A percentile compares a stretch with the other conserved stretches of the same genome.
phyloP scores from a whole-genome alignment of 30 jellyfish, hydroid and myxozoan species.

The Hydractinia symbiolongicarpus region DNA sequence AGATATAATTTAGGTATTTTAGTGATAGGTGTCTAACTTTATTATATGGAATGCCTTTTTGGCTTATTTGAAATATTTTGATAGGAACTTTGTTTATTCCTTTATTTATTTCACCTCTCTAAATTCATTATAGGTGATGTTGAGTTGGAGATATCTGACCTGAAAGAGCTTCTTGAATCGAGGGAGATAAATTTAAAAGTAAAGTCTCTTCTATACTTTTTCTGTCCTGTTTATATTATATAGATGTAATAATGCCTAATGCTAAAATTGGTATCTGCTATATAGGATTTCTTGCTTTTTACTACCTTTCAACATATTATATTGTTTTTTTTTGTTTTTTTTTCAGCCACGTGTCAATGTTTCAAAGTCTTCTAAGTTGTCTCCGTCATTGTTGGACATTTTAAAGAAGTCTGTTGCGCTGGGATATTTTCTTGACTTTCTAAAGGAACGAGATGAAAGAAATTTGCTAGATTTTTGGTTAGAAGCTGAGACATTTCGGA shows the following conservation, averaged over 20 bases:
- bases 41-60: too few species aligned
- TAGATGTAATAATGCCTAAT: too few species aligned
- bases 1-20: too few species aligned
- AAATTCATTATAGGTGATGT: not conserved
- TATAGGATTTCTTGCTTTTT: too few species aligned
- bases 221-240: too few species aligned
- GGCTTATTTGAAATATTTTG: too few species aligned
- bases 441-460: conserved; percentile 37
- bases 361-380: conserved; percentile 41
- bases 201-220: not conserved
- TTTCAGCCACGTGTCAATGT: conserved; percentile 68
- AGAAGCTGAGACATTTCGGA: conserved; percentile 78
- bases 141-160: conserved; percentile 41
- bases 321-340: not conserved
- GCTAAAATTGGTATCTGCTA: too few species aligned
- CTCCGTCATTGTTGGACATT: conserved; percentile 54
- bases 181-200: conserved; percentile 60
- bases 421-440: conserved; percentile 82
- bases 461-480: conserved; percentile 83
- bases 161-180: conserved; percentile 56
- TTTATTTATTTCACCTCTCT: not conserved
- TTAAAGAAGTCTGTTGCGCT: conserved; percentile 60
- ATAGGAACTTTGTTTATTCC: not conserved
- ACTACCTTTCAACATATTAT: not conserved
- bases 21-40: too few species aligned